Conservation (phyloP, 2,797 vertebrate genomes). For the Cetoscarus ocellatus region DNA sequence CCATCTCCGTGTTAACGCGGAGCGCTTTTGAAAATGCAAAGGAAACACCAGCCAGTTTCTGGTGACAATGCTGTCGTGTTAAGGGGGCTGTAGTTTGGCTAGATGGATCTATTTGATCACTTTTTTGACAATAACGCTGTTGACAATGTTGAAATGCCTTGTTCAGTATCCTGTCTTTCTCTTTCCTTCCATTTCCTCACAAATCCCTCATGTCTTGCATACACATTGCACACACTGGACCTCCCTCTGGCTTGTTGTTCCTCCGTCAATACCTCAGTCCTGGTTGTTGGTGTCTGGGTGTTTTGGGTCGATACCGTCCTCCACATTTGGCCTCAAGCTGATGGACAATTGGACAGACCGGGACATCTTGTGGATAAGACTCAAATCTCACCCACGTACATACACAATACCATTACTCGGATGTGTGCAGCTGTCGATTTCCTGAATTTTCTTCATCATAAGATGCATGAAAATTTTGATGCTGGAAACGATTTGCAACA, state of each 20-base stretch:
- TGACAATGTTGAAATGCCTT: too few species aligned
- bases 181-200: background rate
- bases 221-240: background rate
- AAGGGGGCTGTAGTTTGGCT: too few species aligned
- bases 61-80: too few species aligned
- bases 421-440: background rate
- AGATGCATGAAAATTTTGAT: background rate
- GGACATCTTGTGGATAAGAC: slow-evolving; percentile 14
- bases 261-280: background rate
- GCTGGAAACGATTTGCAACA: background rate
- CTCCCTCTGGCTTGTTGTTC: too few species aligned
- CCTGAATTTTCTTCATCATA: background rate
- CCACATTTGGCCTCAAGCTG: slow-evolving; percentile 1
- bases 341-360: slow-evolving; percentile 2
- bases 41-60: too few species aligned
- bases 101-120: too few species aligned
- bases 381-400: slow-evolving; percentile 11
- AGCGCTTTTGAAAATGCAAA: too few species aligned
- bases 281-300: background rate
- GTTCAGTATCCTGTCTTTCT: too few species aligned
- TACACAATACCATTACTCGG: background rate
- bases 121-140: too few species aligned
- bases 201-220: background rate
- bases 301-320: background rate
- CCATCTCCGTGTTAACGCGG: too few species aligned